Evolutionary conservation across 2,888 invertebrate genomes (phyloP).

Genomic region (Fabriciana adippe): DNA sequence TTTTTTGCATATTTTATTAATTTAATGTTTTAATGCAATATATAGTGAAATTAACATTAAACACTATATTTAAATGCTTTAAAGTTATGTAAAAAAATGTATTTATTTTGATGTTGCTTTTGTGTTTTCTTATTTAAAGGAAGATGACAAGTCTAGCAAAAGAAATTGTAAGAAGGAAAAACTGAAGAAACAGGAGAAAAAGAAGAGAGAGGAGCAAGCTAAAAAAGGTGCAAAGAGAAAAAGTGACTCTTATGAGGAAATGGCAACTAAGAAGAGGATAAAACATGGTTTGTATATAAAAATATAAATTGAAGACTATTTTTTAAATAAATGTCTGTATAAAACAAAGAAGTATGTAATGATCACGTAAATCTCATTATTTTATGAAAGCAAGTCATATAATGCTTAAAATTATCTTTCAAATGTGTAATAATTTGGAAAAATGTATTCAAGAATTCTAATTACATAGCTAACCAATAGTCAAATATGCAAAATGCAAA

Average conservation of each 20-base stretch:
- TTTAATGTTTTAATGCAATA: not conserved
- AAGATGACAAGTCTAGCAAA: slow-evolving; percentile 53
- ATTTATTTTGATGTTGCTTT: not conserved
- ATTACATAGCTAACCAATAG: no score
- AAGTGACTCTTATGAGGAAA: slow-evolving; percentile 56
- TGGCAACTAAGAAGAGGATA: slow-evolving; percentile 50
- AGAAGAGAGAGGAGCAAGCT: slow-evolving; percentile 51
- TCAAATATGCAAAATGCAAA: no score
- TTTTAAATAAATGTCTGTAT: no score
- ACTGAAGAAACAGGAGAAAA: slow-evolving; percentile 50
- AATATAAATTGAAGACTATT: no score
- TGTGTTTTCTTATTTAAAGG: slow-evolving; percentile 52
- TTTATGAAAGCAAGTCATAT: no score
- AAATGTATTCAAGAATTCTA: no score
- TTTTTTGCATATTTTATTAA: slow-evolving; percentile 8
- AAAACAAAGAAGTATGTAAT: no score
- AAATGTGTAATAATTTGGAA: no score
- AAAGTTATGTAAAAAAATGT: not conserved
- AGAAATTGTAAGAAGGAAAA: slow-evolving; percentile 54
- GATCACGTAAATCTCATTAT: no score
- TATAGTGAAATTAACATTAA: not conserved
- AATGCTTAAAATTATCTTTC: no score
- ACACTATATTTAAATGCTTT: not conserved
- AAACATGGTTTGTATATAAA: slow-evolving; percentile 54
- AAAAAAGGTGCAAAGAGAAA: slow-evolving; percentile 64